These are phyloP conservation scores for Blomia tropicalis DNA, from an alignment of 2,888 invertebrate genomes.

Conservation along the genomic window DNA sequence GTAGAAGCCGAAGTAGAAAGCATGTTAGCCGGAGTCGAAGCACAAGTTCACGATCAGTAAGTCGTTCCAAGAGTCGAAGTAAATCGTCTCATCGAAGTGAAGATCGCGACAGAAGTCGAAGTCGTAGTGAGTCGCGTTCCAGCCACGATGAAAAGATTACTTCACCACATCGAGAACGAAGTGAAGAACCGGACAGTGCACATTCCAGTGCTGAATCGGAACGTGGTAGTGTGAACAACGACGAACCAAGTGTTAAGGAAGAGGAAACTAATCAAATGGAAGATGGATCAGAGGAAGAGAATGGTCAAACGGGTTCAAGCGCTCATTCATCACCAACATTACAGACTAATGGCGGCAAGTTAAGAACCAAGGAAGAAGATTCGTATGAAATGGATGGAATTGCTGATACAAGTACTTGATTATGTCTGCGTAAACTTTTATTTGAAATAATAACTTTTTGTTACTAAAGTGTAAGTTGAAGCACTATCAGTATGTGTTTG, in stretches of 20 bases:
- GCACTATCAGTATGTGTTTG: too few relatives aligned
- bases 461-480: too few relatives aligned
- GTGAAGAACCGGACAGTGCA: constrained; percentile 1
- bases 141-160: background rate
- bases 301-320: background rate
- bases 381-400: background rate
- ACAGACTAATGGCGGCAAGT: background rate
- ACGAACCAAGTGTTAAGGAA: background rate
- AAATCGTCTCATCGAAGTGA: background rate
- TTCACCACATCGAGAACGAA: background rate
- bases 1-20: constrained; percentile 13
- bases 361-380: background rate
- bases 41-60: constrained; percentile 8
- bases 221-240: background rate
- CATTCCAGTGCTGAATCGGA: background rate
- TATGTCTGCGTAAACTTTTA: too few relatives aligned
- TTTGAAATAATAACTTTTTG: too few relatives aligned
- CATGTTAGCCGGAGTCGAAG: constrained; percentile 17
- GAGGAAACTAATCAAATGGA: background rate
- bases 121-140: background rate
- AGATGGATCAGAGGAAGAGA: background rate
- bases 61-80: background rate
- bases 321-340: background rate
- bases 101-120: background rate
- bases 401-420: background rate